phyloP scores from a whole-genome alignment of 2,113 vertebrate species.

The Ploceus nigricollis region DNA sequence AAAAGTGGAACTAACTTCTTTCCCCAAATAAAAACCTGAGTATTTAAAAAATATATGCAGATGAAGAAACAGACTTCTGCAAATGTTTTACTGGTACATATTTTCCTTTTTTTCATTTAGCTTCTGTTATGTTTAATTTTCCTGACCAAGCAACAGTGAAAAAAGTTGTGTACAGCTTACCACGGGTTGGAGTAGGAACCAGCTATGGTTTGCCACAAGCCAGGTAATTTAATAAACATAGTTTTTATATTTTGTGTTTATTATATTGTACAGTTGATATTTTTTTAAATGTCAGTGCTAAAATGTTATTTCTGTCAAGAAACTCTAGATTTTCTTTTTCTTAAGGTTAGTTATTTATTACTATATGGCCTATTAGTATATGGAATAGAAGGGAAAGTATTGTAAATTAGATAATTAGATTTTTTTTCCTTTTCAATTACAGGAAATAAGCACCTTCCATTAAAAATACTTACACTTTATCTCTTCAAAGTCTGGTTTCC shows the following conservation, averaged over 20 bases:
- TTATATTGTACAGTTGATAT: background rate
- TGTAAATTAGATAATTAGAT: background rate
- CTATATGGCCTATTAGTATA: background rate
- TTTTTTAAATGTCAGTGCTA: background rate
- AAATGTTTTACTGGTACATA: background rate
- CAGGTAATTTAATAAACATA: constrained; percentile 77
- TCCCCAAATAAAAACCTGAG: background rate
- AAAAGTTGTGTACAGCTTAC: constrained; percentile 94
- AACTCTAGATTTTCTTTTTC: background rate
- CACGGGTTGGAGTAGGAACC: constrained; percentile 96
- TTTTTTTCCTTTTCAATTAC: background rate
- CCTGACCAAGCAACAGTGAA: constrained; percentile 96
- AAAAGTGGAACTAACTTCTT: background rate
- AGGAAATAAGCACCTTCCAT: background rate
- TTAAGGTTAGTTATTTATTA: background rate
- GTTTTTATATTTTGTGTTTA: background rate
- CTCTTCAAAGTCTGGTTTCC: background rate
- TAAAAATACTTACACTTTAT: background rate
- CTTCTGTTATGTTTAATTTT: constrained; percentile 98
- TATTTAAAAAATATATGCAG: background rate
- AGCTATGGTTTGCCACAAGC: constrained; percentile 98
- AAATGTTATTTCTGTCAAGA: background rate
- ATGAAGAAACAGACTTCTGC: background rate
- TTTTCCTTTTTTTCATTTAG: constrained; percentile 72
- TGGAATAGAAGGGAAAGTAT: background rate